Base-by-base conservation (phyloP, 1,140 invertebrate genomes). In the Lordiphosa mommai region DNA sequence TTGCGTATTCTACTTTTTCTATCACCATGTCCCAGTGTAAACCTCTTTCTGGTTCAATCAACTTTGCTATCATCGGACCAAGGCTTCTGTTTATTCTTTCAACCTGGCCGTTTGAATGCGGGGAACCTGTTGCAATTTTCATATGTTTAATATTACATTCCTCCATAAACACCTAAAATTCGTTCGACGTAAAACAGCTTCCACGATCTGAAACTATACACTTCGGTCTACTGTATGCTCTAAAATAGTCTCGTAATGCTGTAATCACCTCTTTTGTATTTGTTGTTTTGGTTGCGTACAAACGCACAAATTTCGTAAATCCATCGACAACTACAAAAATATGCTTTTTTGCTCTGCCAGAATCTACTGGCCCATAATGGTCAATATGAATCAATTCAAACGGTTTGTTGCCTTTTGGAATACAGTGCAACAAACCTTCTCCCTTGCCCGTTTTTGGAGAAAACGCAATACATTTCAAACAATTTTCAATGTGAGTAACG, bases 381-480 rank as follows among this genome's bases (percentile, higher is more conserved):
- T 34, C 32, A 10, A 34, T 14, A 13, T 36, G 34, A 36, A 36
- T 4, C 14, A 6, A 7, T 7, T 36, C 34, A 36, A 36, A 36
- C 2, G 34, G 12, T n/a, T 14, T 36, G 14, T 36, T 36, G 12
- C 57, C 61, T 46, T 88, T 88, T 0, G 49, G 49, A 38, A 86
- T 69, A 44, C 27, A 71, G 34, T 86, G 71, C n/a, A 88, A 44
- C 23, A 61, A 38, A 4, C 72, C 74, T 40, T 87, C 72, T 1
- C 36, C 7, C 61, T 82, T 88, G 4, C 76, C 71, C 3, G n/a
- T 41, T 0, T 37, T 47, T 5, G 76, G 57, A 3, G 65, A 76
- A 41, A 57, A 87, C 36, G 43, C 32, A 20, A 88, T 63, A 48
- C 77, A 63, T 48, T 77, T 72, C 33, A 88, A 16, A 41, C 71